phyloP scores from a whole-genome alignment of 2,113 vertebrate species.

The Sapayoa aenigma region DNA sequence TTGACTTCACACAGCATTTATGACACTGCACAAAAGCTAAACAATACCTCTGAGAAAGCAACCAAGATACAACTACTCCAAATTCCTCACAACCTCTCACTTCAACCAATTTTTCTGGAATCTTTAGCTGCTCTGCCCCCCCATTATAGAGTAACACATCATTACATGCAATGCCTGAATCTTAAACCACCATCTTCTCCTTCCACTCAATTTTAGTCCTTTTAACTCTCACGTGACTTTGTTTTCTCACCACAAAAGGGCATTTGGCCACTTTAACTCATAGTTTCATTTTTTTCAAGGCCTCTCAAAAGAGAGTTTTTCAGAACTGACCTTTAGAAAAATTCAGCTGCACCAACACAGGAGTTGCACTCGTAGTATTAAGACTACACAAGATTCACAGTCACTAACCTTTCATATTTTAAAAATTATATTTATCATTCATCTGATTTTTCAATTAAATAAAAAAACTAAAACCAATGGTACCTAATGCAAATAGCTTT shows the following conservation, averaged over 20 bases:
- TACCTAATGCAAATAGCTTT: background rate
- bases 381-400: background rate
- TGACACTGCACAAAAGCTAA: background rate
- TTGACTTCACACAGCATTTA: background rate
- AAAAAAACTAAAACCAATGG: background rate
- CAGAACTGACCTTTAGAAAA: background rate
- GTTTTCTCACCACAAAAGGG: background rate
- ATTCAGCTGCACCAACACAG: background rate
- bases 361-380: background rate
- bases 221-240: background rate
- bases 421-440: background rate
- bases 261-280: background rate
- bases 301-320: background rate
- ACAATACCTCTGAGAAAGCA: rapidly evolving
- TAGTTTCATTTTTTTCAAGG: background rate
- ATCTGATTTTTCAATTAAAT: background rate
- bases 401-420: background rate
- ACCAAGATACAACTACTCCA: background rate
- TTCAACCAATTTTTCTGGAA: background rate
- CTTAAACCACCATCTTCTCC: background rate
- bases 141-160: background rate
- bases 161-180: background rate
- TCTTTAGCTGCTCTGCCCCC: background rate
- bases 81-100: background rate
- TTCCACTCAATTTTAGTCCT: background rate